Percentiles rank a stretch among this genome's conserved stretches.
Conservation (phyloP, 2,888 invertebrate species). For the Leuctra nigra region DNA sequence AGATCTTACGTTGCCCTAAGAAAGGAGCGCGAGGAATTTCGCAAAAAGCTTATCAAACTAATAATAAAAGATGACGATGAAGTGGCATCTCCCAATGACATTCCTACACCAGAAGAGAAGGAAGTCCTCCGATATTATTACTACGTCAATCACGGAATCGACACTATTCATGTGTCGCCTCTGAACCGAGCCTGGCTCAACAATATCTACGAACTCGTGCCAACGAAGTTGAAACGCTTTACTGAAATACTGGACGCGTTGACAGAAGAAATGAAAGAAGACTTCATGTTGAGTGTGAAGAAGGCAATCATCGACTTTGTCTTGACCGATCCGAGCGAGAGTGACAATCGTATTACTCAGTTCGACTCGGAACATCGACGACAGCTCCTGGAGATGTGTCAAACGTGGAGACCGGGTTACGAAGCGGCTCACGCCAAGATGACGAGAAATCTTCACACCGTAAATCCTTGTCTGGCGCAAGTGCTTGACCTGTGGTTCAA, state of each 20-base stretch:
- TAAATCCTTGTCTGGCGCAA: conserved; percentile 75
- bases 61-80: conserved; percentile 51
- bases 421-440: conserved; percentile 31
- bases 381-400: conserved; percentile 55
- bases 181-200: conserved; percentile 65
- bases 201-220: conserved; percentile 40
- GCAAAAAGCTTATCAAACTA: conserved; percentile 67
- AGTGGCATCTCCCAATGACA: conserved; percentile 39
- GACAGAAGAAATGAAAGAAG: conserved; percentile 73
- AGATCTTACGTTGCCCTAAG: conserved; percentile 61
- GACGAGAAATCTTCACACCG: conserved; percentile 56
- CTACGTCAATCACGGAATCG: conserved; percentile 84
- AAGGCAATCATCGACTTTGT: conserved; percentile 91
- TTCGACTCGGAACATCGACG: conserved; percentile 47
- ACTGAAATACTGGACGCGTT: conserved; percentile 40
- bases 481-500: conserved; percentile 75
- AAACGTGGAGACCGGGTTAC: conserved; percentile 56
- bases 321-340: conserved; percentile 59
- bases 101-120: conserved; percentile 57
- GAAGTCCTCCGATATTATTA: conserved; percentile 78
- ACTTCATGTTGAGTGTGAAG: conserved; percentile 82
- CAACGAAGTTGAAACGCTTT: conserved; percentile 37
- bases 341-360: conserved; percentile 34
- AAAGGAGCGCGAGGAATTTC: conserved; percentile 73
- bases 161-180: conserved; percentile 82